Evolutionary conservation across 2,113 vertebrate species (phyloP).

Genomic region (Oryzias woworae): DNA sequence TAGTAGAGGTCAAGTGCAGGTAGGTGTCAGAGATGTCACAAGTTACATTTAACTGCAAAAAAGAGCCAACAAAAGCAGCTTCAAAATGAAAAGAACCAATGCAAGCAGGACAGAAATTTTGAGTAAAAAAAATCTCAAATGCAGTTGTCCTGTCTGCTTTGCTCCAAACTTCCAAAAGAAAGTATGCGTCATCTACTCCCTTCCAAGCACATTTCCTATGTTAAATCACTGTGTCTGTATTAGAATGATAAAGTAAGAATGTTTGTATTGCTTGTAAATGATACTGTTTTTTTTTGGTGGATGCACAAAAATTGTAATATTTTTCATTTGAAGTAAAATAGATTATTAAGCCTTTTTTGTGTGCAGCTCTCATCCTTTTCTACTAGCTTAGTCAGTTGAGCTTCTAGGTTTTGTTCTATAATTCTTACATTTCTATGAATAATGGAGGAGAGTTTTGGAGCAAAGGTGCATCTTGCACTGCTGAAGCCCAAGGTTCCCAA

Average conservation of each 20-base stretch:
- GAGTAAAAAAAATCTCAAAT: too few relatives aligned
- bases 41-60: too few relatives aligned
- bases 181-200: too few relatives aligned
- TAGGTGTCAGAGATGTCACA: too few relatives aligned
- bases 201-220: too few relatives aligned
- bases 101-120: too few relatives aligned
- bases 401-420: conserved; percentile 69
- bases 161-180: too few relatives aligned
- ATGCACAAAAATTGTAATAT: conserved; percentile 20
- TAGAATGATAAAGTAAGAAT: background rate
- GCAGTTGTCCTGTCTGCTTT: too few relatives aligned
- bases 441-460: conserved; percentile 78
- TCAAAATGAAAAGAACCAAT: too few relatives aligned
- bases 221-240: too few relatives aligned
- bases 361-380: conserved; percentile 39
- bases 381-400: conserved; percentile 49
- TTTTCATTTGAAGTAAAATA: conserved; percentile 38
- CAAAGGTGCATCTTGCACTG: conserved; percentile 69
- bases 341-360: conserved; percentile 63
- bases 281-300: conserved; percentile 6
- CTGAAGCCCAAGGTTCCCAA: conserved; percentile 76
- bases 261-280: background rate
- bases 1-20: too few relatives aligned
- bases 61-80: too few relatives aligned
- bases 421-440: conserved; percentile 75